These are phyloP conservation scores for Capitella teleta DNA, from an alignment of 1,140 invertebrate genomes.

Conservation along the genomic window DNA sequence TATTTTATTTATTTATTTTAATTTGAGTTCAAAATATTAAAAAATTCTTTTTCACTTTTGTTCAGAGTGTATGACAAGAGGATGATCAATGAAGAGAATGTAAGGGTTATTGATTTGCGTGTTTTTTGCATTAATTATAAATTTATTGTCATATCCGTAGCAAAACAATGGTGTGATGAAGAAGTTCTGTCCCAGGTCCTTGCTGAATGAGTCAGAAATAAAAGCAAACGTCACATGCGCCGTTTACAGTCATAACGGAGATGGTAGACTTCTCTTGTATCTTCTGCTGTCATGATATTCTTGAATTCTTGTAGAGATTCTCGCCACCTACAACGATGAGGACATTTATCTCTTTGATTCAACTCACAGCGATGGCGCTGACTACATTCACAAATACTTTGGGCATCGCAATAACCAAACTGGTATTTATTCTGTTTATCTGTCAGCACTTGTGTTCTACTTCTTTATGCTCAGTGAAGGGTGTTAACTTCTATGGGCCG, in stretches of 20 bases:
- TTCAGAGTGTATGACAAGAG: slow-evolving; percentile 41
- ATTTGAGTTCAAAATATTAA: neutral
- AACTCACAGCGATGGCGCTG: slow-evolving; percentile 45
- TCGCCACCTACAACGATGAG: slow-evolving; percentile 87
- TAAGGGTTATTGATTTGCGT: too few relatives aligned
- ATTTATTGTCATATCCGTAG: slow-evolving; percentile 16
- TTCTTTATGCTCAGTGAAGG: slow-evolving; percentile 71
- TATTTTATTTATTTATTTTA: too few relatives aligned
- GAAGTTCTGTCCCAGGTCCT: slow-evolving; percentile 28
- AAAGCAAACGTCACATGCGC: slow-evolving; percentile 67
- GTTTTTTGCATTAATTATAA: too few relatives aligned
- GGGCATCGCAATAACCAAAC: slow-evolving; percentile 49
- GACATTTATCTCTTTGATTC: slow-evolving; percentile 83
- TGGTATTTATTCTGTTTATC: slow-evolving; percentile 20
- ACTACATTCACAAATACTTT: slow-evolving; percentile 60
- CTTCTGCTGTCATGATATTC: too few relatives aligned
- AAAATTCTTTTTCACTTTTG: slow-evolving; percentile 5
- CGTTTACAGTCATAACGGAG: slow-evolving; percentile 80
- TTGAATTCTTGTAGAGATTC: slow-evolving; percentile 53
- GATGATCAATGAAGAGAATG: slow-evolving; percentile 28
- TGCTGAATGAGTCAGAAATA: slow-evolving; percentile 28
- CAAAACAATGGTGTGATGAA: slow-evolving; percentile 38
- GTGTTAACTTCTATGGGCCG: slow-evolving; percentile 86
- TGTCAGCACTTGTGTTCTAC: neutral
- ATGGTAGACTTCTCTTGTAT: slow-evolving; percentile 39